These are phyloP conservation scores for Pterocles burchelli DNA, from an alignment of 2,113 vertebrate genomes.

Conservation along the genomic window DNA sequence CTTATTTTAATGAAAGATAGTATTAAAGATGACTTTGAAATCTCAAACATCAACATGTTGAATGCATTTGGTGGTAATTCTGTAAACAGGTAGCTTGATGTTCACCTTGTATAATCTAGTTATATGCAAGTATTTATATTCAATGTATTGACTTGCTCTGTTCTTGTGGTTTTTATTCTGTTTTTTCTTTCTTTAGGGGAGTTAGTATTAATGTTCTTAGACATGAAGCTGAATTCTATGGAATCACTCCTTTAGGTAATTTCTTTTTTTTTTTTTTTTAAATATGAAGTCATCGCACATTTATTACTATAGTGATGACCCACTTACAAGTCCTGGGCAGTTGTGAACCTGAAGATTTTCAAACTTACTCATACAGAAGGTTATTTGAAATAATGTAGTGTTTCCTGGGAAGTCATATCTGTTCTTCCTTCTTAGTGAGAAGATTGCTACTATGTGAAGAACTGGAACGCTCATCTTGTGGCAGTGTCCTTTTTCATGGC, in stretches of 20 bases:
- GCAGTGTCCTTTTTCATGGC: slow-evolving; percentile 97
- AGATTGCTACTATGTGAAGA: slow-evolving; percentile 95
- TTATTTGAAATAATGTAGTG: neutral
- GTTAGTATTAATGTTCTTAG: slow-evolving; percentile 94
- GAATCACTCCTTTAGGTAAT: slow-evolving; percentile 95
- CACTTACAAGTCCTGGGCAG: neutral
- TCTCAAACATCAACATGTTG: neutral
- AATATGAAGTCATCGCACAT: neutral
- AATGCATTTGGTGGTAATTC: neutral
- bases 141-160: neutral
- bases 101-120: neutral
- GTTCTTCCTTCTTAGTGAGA: slow-evolving; percentile 77
- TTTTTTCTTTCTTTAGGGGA: slow-evolving; percentile 77
- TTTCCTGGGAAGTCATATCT: neutral
- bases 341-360: neutral
- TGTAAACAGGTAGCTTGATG: neutral
- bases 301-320: neutral
- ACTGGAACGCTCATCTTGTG: slow-evolving; percentile 95
- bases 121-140: neutral
- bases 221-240: slow-evolving; percentile 98
- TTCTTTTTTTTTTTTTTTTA: neutral
- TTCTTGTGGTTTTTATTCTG: neutral
- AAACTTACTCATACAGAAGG: neutral
- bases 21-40: neutral
- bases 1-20: neutral